Evolutionary conservation across 1,140 invertebrate species (phyloP).

Genomic region (Leptinotarsa undecemlineata): DNA sequence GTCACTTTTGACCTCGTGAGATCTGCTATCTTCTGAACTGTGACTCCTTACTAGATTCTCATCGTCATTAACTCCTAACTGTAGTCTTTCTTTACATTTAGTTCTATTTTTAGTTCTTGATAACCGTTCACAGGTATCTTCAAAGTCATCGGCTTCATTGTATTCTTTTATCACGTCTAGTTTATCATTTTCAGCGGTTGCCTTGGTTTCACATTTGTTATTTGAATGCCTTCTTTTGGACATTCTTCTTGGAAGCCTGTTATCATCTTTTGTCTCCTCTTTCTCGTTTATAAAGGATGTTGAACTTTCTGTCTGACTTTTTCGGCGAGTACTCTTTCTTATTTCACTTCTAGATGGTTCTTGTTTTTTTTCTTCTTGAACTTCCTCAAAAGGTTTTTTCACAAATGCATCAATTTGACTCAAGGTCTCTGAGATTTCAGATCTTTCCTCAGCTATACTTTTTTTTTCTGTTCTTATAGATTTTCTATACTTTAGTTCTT

Average conservation of each 20-base stretch:
- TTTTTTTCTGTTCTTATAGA: not conserved
- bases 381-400: not conserved
- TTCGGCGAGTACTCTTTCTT: not conserved
- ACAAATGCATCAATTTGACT: constrained; percentile 25
- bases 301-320: not conserved
- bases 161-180: constrained; percentile 3
- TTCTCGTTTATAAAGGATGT: too few species aligned
- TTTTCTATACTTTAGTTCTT: not conserved
- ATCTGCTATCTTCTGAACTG: not conserved
- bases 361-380: not conserved
- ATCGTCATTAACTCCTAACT: not conserved
- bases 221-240: not conserved
- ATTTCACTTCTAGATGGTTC: not conserved
- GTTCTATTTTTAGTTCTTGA: not conserved
- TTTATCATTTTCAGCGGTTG: not conserved
- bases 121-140: constrained; percentile 1
- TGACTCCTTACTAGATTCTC: not conserved
- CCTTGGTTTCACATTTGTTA: not conserved
- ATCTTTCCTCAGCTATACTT: not conserved
- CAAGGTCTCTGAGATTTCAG: constrained; percentile 9
- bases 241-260: not conserved
- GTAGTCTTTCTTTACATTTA: not conserved
- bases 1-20: constrained; percentile 11
- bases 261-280: not conserved
- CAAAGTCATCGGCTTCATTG: not conserved